Conservation (phyloP, 1,140 invertebrate genomes). For the Tetragnatha versicolor region DNA sequence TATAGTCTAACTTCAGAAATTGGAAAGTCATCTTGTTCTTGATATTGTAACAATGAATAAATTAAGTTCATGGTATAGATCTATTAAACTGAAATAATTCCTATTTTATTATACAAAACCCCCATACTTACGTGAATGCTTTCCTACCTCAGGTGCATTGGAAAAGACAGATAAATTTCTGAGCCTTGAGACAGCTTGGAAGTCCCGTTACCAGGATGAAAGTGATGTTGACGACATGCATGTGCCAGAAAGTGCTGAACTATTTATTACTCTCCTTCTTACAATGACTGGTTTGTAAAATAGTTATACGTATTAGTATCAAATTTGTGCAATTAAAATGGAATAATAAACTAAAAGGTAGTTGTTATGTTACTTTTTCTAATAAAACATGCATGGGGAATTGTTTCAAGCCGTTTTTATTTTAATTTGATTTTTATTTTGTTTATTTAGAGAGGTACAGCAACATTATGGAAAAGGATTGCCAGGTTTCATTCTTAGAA, state of each 20-base stretch:
- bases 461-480: slow-evolving; percentile 44
- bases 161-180: slow-evolving; percentile 56
- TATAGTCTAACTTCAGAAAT: too few species aligned
- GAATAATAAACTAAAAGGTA: neutral
- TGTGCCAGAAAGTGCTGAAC: slow-evolving; percentile 59
- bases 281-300: slow-evolving; percentile 55
- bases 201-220: slow-evolving; percentile 54
- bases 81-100: neutral
- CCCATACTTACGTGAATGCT: neutral
- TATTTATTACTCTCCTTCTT: slow-evolving; percentile 58
- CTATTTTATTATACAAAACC: neutral
- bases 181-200: slow-evolving; percentile 57
- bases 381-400: neutral
- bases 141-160: slow-evolving; percentile 36
- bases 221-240: slow-evolving; percentile 55
- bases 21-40: neutral
- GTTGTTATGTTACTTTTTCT: neutral
- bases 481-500: slow-evolving; percentile 82
- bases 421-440: slow-evolving; percentile 12
- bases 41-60: neutral
- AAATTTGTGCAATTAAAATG: neutral
- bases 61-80: neutral
- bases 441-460: slow-evolving; percentile 52
- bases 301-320: neutral
- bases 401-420: neutral